These are phyloP conservation scores for Ciconia boyciana DNA, from an alignment of 2,113 vertebrate species.

Conservation along the genomic window DNA sequence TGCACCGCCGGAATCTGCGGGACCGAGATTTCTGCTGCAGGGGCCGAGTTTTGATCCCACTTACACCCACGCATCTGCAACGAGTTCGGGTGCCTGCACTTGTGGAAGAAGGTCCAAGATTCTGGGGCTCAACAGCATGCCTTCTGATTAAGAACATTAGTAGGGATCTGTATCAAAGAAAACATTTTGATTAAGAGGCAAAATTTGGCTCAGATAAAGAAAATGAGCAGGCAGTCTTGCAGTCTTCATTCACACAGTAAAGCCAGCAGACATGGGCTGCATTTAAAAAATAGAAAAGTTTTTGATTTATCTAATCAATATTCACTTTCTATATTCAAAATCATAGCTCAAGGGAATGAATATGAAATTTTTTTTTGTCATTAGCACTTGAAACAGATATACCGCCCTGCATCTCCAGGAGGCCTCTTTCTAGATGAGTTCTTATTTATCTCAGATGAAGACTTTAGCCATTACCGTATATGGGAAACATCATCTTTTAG, in stretches of 20 bases:
- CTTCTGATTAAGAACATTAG: not conserved
- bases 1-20: accelerated
- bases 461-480: not conserved
- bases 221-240: not conserved
- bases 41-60: not conserved
- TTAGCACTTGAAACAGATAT: not conserved
- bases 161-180: not conserved
- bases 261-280: not conserved
- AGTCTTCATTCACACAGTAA: not conserved
- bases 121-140: not conserved
- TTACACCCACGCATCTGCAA: not conserved
- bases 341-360: not conserved
- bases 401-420: not conserved
- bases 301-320: not conserved
- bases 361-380: not conserved
- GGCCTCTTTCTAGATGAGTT: not conserved
- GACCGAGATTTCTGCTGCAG: not conserved
- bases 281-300: not conserved
- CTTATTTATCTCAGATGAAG: not conserved
- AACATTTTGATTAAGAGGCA: not conserved
- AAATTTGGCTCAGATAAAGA: not conserved
- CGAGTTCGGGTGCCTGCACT: too few relatives aligned
- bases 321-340: not conserved
- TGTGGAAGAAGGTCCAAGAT: accelerated
- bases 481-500: not conserved